Percentiles rank a stretch among this genome's conserved stretches.
Evolutionary conservation across 2,113 vertebrate species (phyloP).

Genomic region (Platysteira castanea): DNA sequence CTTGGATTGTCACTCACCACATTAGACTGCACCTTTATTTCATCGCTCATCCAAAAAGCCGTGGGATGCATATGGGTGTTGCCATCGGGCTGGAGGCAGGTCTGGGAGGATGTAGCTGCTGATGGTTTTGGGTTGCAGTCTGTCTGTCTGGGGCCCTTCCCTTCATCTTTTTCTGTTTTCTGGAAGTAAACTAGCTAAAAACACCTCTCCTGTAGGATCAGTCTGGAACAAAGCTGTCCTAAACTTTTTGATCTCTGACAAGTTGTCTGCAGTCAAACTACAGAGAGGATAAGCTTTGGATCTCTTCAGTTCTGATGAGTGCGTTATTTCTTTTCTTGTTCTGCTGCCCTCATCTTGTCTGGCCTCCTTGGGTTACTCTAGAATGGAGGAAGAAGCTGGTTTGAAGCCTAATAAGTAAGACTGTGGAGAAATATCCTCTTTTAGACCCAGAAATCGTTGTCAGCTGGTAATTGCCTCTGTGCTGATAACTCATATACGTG

Average conservation of each 20-base stretch:
- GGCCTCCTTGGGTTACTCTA: neutral
- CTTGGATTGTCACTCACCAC: neutral
- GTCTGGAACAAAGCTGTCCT: neutral
- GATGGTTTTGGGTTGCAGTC: neutral
- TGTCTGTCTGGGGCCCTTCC: neutral
- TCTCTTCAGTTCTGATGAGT: neutral
- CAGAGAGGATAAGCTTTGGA: neutral
- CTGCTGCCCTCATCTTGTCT: neutral
- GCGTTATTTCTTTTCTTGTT: neutral
- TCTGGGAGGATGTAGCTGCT: neutral
- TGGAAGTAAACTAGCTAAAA: neutral
- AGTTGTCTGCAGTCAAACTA: neutral
- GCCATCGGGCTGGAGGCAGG: neutral
- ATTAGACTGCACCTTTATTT: neutral
- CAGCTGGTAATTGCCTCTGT: neutral
- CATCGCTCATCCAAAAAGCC: rapidly evolving
- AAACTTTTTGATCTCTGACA: neutral
- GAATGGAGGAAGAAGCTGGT: neutral
- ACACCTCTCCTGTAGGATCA: neutral
- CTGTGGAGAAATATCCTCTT: neutral
- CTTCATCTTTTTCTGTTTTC: neutral
- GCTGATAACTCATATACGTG: neutral
- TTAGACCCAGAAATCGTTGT: neutral
- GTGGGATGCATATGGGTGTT: neutral
- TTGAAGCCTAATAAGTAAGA: neutral